A percentile compares a stretch with the other conserved stretches of the same genome.
These are phyloP conservation scores for Drosophila pruinosa DNA, from an alignment of 1,140 invertebrate genomes.

Conservation along the genomic window DNA sequence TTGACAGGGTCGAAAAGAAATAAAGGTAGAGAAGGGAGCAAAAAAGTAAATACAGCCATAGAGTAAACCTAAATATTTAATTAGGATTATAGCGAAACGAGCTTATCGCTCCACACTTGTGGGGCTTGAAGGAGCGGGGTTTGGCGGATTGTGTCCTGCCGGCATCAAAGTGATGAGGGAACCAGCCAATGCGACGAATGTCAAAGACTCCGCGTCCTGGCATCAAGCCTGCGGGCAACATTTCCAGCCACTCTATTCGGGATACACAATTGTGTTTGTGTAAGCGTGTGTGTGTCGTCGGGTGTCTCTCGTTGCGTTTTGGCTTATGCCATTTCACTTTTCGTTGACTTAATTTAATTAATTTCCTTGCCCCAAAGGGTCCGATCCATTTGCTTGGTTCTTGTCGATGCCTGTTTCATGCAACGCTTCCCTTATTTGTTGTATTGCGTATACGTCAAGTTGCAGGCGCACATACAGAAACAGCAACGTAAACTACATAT, in stretches of 20 bases:
- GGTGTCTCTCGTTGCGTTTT: conserved; percentile 35
- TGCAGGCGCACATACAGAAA: conserved; percentile 41
- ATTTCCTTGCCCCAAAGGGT: conserved; percentile 78
- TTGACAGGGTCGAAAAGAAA: neutral
- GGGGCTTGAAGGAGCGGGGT: neutral
- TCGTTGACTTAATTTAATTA: conserved; percentile 81
- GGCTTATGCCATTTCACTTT: conserved; percentile 72
- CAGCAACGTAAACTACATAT: conserved; percentile 19
- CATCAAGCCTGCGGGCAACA: conserved; percentile 60
- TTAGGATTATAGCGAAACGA: conserved; percentile 79
- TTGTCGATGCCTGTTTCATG: conserved; percentile 21
- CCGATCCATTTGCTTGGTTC: conserved; percentile 52
- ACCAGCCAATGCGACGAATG: conserved; percentile 56
- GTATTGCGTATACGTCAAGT: conserved; percentile 69
- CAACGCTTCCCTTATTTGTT: conserved; percentile 39
- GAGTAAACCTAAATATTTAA: conserved; percentile 81
- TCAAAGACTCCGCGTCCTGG: conserved; percentile 61
- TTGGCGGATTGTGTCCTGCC: neutral
- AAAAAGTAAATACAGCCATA: conserved; percentile 75
- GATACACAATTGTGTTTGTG: conserved; percentile 42
- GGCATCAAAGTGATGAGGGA: conserved; percentile 65
- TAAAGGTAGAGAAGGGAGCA: neutral
- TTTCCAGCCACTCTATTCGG: conserved; percentile 47
- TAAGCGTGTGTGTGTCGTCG: conserved; percentile 13
- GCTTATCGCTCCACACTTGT: conserved; percentile 60